Percentiles rank a stretch among this genome's conserved stretches.
Evolutionary conservation across 2,888 invertebrate species (phyloP).

Genomic region (Pelosia muscerda): DNA sequence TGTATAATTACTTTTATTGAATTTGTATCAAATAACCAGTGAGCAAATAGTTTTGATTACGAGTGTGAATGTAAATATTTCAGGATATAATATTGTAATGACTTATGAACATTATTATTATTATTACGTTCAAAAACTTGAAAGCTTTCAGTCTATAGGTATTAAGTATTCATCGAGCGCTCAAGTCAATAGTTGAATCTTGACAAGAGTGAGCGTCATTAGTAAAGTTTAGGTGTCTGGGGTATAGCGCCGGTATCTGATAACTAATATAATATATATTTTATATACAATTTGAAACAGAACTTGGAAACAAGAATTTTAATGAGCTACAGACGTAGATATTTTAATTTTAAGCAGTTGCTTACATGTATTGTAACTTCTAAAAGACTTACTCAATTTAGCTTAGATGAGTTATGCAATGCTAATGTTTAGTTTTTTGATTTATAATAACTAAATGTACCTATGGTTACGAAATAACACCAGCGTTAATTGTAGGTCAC

Average conservation of each 20-base stretch:
- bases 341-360: not conserved
- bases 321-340: not conserved
- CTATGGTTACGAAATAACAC: too few relatives aligned
- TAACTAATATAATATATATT: not conserved
- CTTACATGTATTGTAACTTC: too few relatives aligned
- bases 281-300: not conserved
- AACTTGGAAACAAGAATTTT: not conserved
- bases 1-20: too few relatives aligned
- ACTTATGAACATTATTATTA: not conserved
- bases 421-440: too few relatives aligned
- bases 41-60: too few relatives aligned
- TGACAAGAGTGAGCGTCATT: not conserved
- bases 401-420: too few relatives aligned
- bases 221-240: conserved; percentile 1
- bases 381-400: too few relatives aligned
- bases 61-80: too few relatives aligned
- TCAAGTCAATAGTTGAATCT: not conserved
- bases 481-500: too few relatives aligned
- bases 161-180: not conserved
- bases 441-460: too few relatives aligned
- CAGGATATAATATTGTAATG: not conserved
- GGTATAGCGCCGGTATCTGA: not conserved
- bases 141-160: not conserved
- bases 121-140: not conserved
- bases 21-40: too few relatives aligned